These are phyloP conservation scores for Sarcophaga variegata DNA, from an alignment of 2,888 invertebrate genomes.

Conservation along the genomic window DNA sequence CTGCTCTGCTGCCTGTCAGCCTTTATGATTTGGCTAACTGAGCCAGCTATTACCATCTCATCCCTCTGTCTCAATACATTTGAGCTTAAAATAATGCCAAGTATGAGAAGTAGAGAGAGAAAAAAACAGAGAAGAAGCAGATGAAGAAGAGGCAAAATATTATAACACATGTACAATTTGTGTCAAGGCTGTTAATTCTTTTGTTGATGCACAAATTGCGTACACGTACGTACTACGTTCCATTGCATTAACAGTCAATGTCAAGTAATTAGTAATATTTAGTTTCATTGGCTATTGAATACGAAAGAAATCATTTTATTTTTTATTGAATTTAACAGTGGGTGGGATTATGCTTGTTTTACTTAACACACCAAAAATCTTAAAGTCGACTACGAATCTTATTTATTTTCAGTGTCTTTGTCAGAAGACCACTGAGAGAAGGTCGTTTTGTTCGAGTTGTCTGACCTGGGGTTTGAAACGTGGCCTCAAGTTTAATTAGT, in stretches of 20 bases:
- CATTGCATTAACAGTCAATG: not conserved
- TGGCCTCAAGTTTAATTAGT: no score
- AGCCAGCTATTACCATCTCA: not conserved
- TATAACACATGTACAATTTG: conserved; percentile 67
- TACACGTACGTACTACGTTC: conserved; percentile 35
- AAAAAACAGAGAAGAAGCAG: not conserved
- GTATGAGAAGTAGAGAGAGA: conserved; percentile 3
- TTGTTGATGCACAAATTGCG: conserved; percentile 52
- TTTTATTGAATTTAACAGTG: no score
- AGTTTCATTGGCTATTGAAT: not conserved
- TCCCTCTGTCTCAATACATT: not conserved
- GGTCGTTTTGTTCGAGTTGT: no score
- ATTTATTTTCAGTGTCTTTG: no score
- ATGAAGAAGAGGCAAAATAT: conserved; percentile 38
- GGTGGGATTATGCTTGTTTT: no score
- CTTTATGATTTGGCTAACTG: conserved; percentile 11
- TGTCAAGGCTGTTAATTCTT: conserved; percentile 71
- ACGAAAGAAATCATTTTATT: not conserved
- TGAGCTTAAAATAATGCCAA: not conserved
- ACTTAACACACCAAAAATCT: no score
- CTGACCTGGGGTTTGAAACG: no score
- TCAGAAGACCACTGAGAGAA: no score
- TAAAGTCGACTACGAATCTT: no score
- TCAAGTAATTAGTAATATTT: conserved; percentile 5
- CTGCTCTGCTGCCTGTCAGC: not conserved